Conservation (phyloP, 2,797 vertebrate species). For the Melanotaenia nigrans region DNA sequence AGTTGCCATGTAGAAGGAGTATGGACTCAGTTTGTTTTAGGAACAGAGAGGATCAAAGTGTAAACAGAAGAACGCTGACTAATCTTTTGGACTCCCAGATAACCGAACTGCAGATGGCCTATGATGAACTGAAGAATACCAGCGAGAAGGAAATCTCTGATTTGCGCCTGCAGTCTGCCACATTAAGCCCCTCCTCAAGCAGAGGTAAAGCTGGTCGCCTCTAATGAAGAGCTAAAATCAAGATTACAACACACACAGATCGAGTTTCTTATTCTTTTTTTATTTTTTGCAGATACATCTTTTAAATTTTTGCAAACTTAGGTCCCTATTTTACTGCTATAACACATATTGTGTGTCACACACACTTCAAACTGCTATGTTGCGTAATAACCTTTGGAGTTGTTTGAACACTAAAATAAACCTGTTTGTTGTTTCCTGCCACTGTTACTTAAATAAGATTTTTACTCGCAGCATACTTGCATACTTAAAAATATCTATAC, state of each 20-base stretch:
- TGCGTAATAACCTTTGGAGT: neutral
- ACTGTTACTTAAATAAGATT: neutral
- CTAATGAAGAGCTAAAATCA: neutral
- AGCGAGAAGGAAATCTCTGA: conserved; percentile 69
- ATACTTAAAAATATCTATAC: neutral
- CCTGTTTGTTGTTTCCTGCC: neutral
- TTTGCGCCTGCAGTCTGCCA: conserved; percentile 58
- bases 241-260: neutral
- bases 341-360: neutral
- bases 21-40: neutral
- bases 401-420: neutral
- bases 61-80: conserved; percentile 2
- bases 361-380: conserved; percentile 6
- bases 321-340: neutral
- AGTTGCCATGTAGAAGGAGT: neutral
- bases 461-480: neutral
- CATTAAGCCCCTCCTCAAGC: conserved; percentile 27
- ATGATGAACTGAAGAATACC: conserved; percentile 69
- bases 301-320: neutral
- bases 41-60: neutral
- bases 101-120: conserved; percentile 59
- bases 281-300: too few species aligned
- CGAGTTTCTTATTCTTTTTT: neutral
- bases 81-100: conserved; percentile 69
- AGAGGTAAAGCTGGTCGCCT: conserved; percentile 54